phyloP scores from a whole-genome alignment of 2,113 vertebrate genomes.

The Dissostichus mawsoni region DNA sequence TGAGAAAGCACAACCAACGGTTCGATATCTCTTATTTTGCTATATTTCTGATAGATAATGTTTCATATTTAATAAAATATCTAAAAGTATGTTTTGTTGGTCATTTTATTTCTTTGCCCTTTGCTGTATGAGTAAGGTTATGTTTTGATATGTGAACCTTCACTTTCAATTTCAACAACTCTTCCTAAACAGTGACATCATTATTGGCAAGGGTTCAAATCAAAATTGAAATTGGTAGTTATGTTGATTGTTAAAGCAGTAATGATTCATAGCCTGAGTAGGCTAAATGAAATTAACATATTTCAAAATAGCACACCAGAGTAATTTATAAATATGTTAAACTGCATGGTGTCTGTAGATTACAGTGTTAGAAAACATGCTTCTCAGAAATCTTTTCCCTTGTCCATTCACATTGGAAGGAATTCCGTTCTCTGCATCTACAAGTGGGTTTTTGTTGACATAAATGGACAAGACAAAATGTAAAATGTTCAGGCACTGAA shows the following conservation, averaged over 20 bases:
- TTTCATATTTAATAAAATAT: conserved; percentile 52
- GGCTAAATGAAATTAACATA: conserved; percentile 2
- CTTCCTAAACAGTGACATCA: neutral
- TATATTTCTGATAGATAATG: conserved; percentile 14
- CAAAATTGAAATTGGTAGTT: neutral
- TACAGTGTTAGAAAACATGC: neutral
- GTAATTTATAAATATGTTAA: neutral
- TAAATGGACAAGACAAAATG: neutral
- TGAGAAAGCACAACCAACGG: conserved; percentile 2
- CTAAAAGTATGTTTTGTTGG: neutral
- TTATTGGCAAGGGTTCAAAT: conserved; percentile 1
- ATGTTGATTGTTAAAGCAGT: neutral
- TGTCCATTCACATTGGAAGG: neutral
- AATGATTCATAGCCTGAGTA: neutral
- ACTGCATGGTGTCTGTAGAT: neutral
- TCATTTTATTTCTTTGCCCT: neutral
- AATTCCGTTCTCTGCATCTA: neutral
- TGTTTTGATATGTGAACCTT: conserved; percentile 9
- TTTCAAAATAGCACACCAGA: neutral
- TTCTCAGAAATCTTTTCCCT: no score
- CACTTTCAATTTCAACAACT: neutral
- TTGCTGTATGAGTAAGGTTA: neutral
- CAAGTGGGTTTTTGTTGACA: neutral
- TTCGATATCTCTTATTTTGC: conserved; percentile 3
- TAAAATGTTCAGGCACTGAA: neutral